Base-by-base conservation (phyloP, 2,888 invertebrate species). In the Tanytarsus gracilentus region DNA sequence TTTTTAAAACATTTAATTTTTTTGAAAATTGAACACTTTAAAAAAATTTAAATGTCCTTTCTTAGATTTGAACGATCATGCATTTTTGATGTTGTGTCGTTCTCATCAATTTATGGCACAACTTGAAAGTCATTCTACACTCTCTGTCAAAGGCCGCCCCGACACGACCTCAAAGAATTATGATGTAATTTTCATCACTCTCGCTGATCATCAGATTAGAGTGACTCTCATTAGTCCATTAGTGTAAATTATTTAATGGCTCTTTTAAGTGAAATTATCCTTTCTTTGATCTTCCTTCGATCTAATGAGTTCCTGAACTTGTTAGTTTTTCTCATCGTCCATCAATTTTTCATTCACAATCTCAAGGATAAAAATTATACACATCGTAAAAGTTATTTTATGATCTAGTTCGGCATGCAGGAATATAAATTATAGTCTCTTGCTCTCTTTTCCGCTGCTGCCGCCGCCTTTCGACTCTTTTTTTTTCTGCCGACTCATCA, bases 181-280 rank as follows among this genome's bases (percentile, higher is more conserved):
- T n/a, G n/a, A 44, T 6, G 21, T 44, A 14, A 44, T 44, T 21
- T 21, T 21, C 40, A 44, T 18, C 21, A 44, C 23, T 23, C 40
- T 21, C 14, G 18, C 40, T 44, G 40, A 44, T 44, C 21, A 44
- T 21, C 2, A 44, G 40, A 44, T 44, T 44, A 44, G 40, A 44
- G 23, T 44, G 40, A n/a, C n/a, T 44, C 40, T 44, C 40, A 44
- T 44, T 44, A 44, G 40, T 44, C 18, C 40, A 44, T 44, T 44
- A 44, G 40, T 44, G 40, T 44, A 44, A 44, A 44, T 44, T 44
- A 44, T 44, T 44, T 44, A 44, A 44, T 44, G 40, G 18, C 40
- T 44, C 40, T 44, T 18, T 44, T 44, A 44, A 44, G 18, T 44
- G 40, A 44, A 44, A 44, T 44, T 44, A 44, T 44, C 40, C 40